Percentiles rank a stretch among this genome's conserved stretches.
phyloP scores from a whole-genome alignment of 2,797 vertebrate genomes.

The Poeciliopsis presidionis region DNA sequence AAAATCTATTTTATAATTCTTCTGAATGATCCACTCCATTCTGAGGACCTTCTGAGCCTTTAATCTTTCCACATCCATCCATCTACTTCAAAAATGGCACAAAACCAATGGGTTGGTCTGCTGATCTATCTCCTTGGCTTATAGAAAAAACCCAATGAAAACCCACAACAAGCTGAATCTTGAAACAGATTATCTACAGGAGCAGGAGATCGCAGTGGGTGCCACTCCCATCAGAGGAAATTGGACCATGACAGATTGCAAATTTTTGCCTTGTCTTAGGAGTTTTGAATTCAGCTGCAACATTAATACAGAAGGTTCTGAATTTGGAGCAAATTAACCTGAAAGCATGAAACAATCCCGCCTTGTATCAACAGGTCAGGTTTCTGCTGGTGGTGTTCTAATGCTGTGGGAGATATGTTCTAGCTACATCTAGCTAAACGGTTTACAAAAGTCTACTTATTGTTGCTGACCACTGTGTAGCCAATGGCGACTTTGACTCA shows the following conservation, averaged over 20 bases:
- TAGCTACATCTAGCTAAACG: neutral
- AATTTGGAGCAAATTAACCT: neutral
- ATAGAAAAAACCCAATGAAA: neutral
- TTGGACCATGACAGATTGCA: neutral
- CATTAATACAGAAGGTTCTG: neutral
- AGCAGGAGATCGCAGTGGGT: too few species aligned
- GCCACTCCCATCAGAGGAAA: neutral
- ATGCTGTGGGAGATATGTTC: neutral
- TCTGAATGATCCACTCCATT: neutral
- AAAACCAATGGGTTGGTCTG: neutral
- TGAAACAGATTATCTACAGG: neutral
- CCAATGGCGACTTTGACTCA: neutral
- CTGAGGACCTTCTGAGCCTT: neutral
- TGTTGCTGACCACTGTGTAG: neutral
- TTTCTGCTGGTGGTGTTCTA: neutral
- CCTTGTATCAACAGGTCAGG: neutral
- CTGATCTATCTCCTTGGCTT: neutral
- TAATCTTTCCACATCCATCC: neutral
- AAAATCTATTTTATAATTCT: neutral
- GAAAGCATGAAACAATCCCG: neutral
- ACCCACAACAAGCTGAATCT: neutral
- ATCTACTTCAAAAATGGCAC: neutral
- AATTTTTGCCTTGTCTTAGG: neutral
- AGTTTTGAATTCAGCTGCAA: neutral
- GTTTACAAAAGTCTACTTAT: too few species aligned